phyloP scores from a whole-genome alignment of 2,888 invertebrate genomes.

The Liposcelis brunnea region DNA sequence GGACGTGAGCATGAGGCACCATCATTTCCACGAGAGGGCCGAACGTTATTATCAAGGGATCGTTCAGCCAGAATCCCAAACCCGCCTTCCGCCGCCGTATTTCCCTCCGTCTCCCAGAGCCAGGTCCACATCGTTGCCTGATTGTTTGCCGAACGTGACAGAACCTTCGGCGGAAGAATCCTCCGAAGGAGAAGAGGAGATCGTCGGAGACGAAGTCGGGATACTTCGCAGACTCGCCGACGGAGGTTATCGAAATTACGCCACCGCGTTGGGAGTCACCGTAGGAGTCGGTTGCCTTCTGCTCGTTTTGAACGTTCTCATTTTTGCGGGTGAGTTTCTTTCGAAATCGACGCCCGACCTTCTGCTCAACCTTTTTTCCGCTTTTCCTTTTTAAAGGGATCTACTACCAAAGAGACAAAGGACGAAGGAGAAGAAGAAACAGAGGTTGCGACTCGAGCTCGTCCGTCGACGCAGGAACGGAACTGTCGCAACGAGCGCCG shows the following conservation, averaged over 20 bases:
- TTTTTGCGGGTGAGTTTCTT: conserved; percentile 54
- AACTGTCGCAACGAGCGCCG: conserved; percentile 13
- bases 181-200: conserved; percentile 23
- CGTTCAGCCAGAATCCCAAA: conserved; percentile 11
- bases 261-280: conserved; percentile 59
- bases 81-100: conserved; percentile 15
- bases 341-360: not conserved
- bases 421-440: conserved; percentile 9
- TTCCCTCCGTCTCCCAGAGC: conserved; percentile 15
- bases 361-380: not conserved
- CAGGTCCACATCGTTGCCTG: conserved; percentile 3
- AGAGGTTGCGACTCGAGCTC: conserved; percentile 8
- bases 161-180: not conserved
- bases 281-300: conserved; percentile 57
- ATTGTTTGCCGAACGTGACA: conserved; percentile 1
- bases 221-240: conserved; percentile 34
- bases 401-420: conserved; percentile 12
- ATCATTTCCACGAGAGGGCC: conserved; percentile 51
- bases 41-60: conserved; percentile 59
- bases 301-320: conserved; percentile 50
- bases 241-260: conserved; percentile 45
- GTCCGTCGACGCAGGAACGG: conserved; percentile 10
- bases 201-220: conserved; percentile 33
- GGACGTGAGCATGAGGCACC: conserved; percentile 71
- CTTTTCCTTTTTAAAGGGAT: not conserved